Base-by-base conservation (phyloP, 2,113 vertebrate species). In the Himantopus leucocephalus region DNA sequence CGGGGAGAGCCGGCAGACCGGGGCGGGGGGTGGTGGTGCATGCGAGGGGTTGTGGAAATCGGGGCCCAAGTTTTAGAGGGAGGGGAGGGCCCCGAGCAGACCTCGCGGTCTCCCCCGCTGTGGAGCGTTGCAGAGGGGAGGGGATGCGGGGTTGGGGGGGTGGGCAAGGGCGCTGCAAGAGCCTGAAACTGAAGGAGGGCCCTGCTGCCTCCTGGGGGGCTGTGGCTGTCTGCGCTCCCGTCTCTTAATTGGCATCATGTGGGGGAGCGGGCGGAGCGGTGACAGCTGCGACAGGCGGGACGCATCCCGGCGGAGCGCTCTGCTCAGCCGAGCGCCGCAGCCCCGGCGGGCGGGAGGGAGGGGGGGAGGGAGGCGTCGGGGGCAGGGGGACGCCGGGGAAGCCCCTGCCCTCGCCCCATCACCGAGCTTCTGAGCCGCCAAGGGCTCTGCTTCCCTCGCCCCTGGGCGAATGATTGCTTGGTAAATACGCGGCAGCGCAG, bases 221-320 rank as follows among this genome's bases (percentile, higher is more conserved):
- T 7, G 78, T 18, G 74, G 48, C 74, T 75, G 74, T 56, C 87
- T 87, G 90, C 81, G 34, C 85, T 85, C 48, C 71, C 35, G 85
- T 24, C 88, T 78, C 78, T 87, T 92, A 95, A 95, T 95, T 90
- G 94, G 85, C 85, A 85, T 95, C 74, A 47, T 63, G 78, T 26
- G 83, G 80, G 84, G 88, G 88, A 95, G 91, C 56, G 92, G 92
- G 75, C 43, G 88, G 89, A 47, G 88, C 66, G n/a, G 86, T 82
- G 92, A 90, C 95, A 94, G 94, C 93, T 92, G 92, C 78, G 86
- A 58, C 86, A 50, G 80, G 81, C 80, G 83, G 88, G 83, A 71
- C 47, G 34, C 58, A 47, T 75, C 85, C 50, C 73, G 59, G 64
- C 24, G 71, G 87, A 66, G 85, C 47, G 66, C 85, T 47, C 72